Percentiles rank a stretch among this genome's conserved stretches.
Evolutionary conservation across 2,113 vertebrate genomes (phyloP).

Genomic region (Equus przewalskii): DNA sequence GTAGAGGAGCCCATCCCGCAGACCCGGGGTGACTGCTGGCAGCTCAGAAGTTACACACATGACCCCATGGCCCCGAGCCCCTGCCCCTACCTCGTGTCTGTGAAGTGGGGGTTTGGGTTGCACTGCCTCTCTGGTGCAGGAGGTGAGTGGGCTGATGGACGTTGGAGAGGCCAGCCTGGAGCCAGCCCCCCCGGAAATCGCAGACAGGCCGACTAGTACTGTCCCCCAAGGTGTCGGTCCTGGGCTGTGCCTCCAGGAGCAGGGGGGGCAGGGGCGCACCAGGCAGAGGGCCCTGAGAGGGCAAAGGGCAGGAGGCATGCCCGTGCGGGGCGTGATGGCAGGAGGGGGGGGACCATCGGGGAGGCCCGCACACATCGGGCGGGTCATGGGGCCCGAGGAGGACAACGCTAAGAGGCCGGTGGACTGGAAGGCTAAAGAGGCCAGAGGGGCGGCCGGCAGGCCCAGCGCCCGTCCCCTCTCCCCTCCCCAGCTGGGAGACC

Average conservation of each 20-base stretch:
- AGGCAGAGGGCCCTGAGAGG: background rate
- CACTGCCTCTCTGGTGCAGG: fast-evolving
- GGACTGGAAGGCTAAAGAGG: background rate
- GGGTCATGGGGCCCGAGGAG: background rate
- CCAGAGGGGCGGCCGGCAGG: background rate
- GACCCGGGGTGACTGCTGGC: fast-evolving
- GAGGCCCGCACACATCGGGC: background rate
- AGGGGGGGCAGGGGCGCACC: fast-evolving
- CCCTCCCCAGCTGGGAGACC: fast-evolving
- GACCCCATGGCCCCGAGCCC: background rate
- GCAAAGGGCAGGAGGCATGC: background rate
- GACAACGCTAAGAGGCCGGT: background rate
- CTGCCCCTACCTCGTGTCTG: background rate
- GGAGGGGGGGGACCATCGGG: fast-evolving
- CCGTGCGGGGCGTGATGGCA: background rate
- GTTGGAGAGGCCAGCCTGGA: fast-evolving
- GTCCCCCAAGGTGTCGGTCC: background rate
- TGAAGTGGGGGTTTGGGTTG: no score
- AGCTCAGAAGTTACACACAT: background rate
- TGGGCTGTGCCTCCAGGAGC: background rate
- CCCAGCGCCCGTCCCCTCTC: background rate
- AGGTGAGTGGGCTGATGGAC: background rate
- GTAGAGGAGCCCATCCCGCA: no score
- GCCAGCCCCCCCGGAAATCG: background rate
- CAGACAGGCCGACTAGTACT: background rate